phyloP scores from a whole-genome alignment of 1,140 invertebrate species.

The Papilio polyxenes region DNA sequence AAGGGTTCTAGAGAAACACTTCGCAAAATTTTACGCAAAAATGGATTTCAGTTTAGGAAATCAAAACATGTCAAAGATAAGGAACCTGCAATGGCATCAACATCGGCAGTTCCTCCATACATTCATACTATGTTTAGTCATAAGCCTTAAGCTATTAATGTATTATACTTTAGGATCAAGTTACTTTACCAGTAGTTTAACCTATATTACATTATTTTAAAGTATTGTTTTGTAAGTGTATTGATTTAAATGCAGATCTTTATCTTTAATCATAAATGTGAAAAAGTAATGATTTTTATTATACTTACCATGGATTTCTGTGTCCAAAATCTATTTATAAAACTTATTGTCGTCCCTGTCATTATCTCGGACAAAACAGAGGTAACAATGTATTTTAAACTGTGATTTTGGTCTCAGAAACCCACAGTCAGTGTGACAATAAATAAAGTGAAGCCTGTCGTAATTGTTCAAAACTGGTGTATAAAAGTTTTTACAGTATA shows the following conservation, averaged over 20 bases:
- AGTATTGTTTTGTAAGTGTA: not conserved
- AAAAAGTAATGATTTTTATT: not conserved
- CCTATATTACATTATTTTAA: not conserved
- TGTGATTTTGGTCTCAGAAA: not conserved
- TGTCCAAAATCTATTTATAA: no score
- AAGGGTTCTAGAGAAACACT: slow-evolving; percentile 73
- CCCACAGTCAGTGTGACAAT: not conserved
- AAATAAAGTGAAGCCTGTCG: not conserved
- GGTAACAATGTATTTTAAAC: not conserved
- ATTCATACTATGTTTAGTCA: slow-evolving; percentile 74
- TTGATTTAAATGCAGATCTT: not conserved
- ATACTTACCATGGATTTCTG: not conserved
- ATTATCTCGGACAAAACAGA: no score
- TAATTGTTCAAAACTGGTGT: not conserved
- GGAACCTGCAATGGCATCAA: slow-evolving; percentile 61
- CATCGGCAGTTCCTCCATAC: slow-evolving; percentile 66
- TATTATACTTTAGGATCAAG: not conserved
- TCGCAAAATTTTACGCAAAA: slow-evolving; percentile 72
- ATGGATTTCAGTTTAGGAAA: slow-evolving; percentile 75
- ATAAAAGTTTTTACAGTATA: not conserved
- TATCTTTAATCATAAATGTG: not conserved
- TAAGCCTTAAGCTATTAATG: slow-evolving; percentile 58
- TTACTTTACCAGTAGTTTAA: not conserved
- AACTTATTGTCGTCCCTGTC: no score
- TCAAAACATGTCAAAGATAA: slow-evolving; percentile 74